phyloP scores from a whole-genome alignment of 2,888 invertebrate species.

The Nemapogon koenigi region DNA sequence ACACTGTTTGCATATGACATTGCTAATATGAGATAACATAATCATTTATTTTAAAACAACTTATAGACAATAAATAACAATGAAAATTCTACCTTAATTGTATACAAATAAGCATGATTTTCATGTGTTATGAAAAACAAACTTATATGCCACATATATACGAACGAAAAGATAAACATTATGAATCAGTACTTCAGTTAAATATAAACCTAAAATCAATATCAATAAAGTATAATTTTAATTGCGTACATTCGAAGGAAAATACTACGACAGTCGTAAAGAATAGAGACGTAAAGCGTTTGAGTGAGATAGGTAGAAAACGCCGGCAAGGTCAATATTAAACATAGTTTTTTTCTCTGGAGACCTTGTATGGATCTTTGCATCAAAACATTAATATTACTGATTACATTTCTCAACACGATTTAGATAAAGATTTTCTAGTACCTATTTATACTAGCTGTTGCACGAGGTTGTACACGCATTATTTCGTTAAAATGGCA shows the following conservation, averaged over 20 bases:
- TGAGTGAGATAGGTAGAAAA: constrained; percentile 1
- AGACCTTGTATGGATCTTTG: constrained; percentile 1
- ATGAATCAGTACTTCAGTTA: constrained; percentile 26
- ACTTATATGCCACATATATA: too few relatives aligned
- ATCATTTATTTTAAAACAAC: too few relatives aligned
- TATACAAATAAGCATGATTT: too few relatives aligned
- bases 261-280: constrained; percentile 21
- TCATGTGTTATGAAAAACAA: too few relatives aligned
- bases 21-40: constrained; percentile 56
- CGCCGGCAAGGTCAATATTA: constrained; percentile 39
- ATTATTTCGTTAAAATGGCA: too few relatives aligned
- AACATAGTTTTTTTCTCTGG: constrained; percentile 15
- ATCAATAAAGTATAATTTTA: constrained; percentile 25
- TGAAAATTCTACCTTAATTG: too few relatives aligned
- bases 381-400: too few relatives aligned
- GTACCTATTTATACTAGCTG: too few relatives aligned
- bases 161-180: constrained; percentile 44
- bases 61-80: too few relatives aligned
- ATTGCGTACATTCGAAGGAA: constrained; percentile 30
- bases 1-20: constrained; percentile 52
- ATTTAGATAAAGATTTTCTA: too few relatives aligned
- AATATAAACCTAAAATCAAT: constrained; percentile 24
- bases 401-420: too few relatives aligned
- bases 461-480: too few relatives aligned
- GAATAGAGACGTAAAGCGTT: not conserved